Conservation (phyloP, 2,113 vertebrate genomes). For the Megaceryle maxima region DNA sequence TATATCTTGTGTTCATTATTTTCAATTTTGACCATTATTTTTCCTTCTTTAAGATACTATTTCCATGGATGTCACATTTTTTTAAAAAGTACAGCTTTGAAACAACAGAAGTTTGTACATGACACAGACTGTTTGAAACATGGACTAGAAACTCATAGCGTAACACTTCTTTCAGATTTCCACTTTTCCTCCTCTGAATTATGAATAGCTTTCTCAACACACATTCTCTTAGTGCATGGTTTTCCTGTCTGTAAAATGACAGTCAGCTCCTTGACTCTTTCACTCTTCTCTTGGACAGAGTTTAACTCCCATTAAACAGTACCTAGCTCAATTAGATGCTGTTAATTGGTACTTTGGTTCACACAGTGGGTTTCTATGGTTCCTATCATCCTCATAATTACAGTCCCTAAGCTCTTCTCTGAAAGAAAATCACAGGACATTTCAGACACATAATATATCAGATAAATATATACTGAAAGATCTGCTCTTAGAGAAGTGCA, state of each 20-base stretch:
- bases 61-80: not conserved
- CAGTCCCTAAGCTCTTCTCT: not conserved
- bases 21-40: not conserved
- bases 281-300: not conserved
- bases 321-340: not conserved
- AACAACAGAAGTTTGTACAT: not conserved
- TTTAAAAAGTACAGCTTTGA: not conserved
- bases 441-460: not conserved
- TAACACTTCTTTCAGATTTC: not conserved
- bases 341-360: not conserved
- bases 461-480: not conserved
- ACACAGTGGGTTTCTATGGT: not conserved
- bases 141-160: accelerated
- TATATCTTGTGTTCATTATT: not conserved
- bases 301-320: not conserved
- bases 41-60: not conserved
- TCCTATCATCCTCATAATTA: not conserved
- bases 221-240: not conserved
- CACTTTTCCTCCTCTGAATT: not conserved
- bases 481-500: not conserved
- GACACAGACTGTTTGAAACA: not conserved
- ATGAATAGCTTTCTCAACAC: not conserved
- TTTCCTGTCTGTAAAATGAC: not conserved
- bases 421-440: not conserved
- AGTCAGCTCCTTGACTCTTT: not conserved